Percentiles rank a stretch among this genome's conserved stretches.
These are phyloP conservation scores for Eulithis testata DNA, from an alignment of 2,888 invertebrate species.

Conservation along the genomic window DNA sequence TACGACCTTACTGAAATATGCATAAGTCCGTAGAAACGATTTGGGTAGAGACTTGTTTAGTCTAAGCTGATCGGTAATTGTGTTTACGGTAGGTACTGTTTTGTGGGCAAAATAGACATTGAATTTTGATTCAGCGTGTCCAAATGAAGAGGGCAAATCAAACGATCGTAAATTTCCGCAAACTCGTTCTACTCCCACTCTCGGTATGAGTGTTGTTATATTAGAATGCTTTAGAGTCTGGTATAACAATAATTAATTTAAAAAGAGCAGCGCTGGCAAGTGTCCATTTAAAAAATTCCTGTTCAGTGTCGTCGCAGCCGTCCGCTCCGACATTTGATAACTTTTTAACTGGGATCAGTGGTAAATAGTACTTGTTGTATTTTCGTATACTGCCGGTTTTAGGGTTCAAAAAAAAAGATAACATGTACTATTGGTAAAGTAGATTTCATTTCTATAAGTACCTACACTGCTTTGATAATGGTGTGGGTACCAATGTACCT, in stretches of 20 bases:
- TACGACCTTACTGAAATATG: constrained; percentile 20
- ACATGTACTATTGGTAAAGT: not conserved
- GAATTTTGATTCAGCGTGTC: constrained; percentile 64
- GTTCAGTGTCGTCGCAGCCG: constrained; percentile 43
- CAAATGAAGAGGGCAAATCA: constrained; percentile 77
- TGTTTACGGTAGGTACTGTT: not conserved
- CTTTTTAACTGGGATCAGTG: constrained; percentile 27
- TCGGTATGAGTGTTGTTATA: constrained; percentile 71
- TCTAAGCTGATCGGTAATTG: constrained; percentile 11
- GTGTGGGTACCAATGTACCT: too few relatives aligned
- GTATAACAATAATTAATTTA: constrained; percentile 83
- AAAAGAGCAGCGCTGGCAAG: constrained; percentile 76
- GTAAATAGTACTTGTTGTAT: constrained; percentile 17
- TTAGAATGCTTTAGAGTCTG: constrained; percentile 75
- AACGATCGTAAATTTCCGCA: constrained; percentile 73
- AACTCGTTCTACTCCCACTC: constrained; percentile 62
- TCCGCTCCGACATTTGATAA: constrained; percentile 40
- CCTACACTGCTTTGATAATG: not conserved
- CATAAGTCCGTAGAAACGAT: not conserved
- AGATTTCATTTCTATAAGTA: not conserved
- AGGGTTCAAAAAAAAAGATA: constrained; percentile 1
- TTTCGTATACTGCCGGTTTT: constrained; percentile 19
- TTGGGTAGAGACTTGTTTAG: constrained; percentile 26
- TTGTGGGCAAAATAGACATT: constrained; percentile 52
- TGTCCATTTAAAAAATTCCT: constrained; percentile 72